Evolutionary conservation across 1,140 invertebrate species (phyloP).

Genomic region (Chlorops oryzae): DNA sequence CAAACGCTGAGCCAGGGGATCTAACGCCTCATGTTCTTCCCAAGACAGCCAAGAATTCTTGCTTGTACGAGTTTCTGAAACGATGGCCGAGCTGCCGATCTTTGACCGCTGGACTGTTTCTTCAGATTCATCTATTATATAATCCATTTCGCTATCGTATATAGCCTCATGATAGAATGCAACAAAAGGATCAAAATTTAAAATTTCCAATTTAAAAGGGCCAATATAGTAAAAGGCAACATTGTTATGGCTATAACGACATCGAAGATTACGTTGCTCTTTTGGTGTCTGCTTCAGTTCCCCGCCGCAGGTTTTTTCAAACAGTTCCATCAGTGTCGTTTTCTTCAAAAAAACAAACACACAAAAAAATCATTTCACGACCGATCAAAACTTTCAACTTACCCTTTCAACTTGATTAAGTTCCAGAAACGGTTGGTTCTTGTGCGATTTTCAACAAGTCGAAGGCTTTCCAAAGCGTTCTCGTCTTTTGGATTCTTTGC

Average conservation of each 20-base stretch:
- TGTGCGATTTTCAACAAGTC: too few species aligned
- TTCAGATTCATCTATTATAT: conserved; percentile 73
- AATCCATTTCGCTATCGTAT: conserved; percentile 78
- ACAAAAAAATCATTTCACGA: background rate
- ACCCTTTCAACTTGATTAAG: background rate
- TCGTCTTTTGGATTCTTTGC: too few species aligned
- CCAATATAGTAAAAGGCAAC: conserved; percentile 70
- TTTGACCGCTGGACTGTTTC: conserved; percentile 86
- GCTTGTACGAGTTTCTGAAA: conserved; percentile 85
- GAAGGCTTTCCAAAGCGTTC: too few species aligned
- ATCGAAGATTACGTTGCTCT: conserved; percentile 54
- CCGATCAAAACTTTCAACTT: background rate
- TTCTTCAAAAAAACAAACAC: background rate
- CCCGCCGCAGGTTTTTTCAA: conserved; percentile 68
- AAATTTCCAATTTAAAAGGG: conserved; percentile 85
- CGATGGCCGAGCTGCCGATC: conserved; percentile 85
- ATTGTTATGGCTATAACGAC: conserved; percentile 66
- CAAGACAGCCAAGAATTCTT: conserved; percentile 91
- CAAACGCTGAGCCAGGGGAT: conserved; percentile 62
- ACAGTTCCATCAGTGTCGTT: background rate
- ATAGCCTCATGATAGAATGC: conserved; percentile 83
- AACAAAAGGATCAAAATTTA: conserved; percentile 74
- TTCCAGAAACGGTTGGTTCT: background rate
- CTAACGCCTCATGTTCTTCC: conserved; percentile 67
- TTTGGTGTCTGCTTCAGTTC: conserved; percentile 59